phyloP scores from a whole-genome alignment of 2,797 vertebrate species.

The Mico argentatus region DNA sequence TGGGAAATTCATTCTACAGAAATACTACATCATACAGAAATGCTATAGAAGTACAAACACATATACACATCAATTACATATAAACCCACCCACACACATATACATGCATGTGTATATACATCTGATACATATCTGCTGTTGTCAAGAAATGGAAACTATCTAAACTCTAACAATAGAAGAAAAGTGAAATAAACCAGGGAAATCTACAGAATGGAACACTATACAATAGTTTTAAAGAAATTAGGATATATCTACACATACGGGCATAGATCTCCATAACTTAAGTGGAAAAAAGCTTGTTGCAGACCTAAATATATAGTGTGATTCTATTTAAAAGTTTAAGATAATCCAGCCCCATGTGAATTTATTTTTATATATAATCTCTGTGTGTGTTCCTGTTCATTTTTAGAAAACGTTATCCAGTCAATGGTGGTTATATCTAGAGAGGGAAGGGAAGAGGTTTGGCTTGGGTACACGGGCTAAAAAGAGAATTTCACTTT shows the following conservation, averaged over 20 bases:
- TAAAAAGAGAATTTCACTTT: slow-evolving; percentile 47
- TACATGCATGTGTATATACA: neutral
- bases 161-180: neutral
- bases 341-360: neutral
- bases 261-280: neutral
- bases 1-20: neutral
- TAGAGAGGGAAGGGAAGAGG: neutral
- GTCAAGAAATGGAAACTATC: neutral
- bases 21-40: neutral
- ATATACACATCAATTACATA: neutral
- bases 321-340: neutral
- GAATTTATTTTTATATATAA: neutral
- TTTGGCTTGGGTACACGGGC: neutral
- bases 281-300: neutral
- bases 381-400: neutral
- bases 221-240: neutral
- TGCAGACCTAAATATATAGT: neutral
- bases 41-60: neutral
- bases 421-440: neutral
- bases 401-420: neutral
- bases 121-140: neutral
- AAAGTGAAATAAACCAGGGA: neutral
- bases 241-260: neutral
- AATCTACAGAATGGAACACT: neutral
- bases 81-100: neutral